Percentiles rank a stretch among this genome's conserved stretches.
Conservation (phyloP, 2,888 invertebrate species). For the Trichogramma evanescens region DNA sequence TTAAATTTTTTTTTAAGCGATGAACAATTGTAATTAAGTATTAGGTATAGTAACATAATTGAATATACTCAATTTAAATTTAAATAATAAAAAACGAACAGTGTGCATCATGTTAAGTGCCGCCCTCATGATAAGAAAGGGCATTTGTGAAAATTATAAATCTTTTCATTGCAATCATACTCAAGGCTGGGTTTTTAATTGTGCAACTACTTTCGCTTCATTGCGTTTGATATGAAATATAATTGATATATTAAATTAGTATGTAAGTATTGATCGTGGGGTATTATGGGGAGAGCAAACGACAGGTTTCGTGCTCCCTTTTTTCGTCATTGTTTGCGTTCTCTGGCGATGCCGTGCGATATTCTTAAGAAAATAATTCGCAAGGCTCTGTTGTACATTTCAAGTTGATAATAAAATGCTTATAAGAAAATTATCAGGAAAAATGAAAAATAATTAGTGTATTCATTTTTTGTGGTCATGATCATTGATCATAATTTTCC, state of each 20-base stretch:
- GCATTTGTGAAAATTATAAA: no score
- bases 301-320: slow-evolving; percentile 17
- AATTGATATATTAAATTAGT: background rate
- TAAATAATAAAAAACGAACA: background rate
- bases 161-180: no score
- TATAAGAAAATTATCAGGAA: slow-evolving; percentile 4
- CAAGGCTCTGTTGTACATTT: slow-evolving; percentile 15
- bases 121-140: background rate
- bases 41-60: background rate
- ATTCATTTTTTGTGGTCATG: slow-evolving; percentile 3
- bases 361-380: background rate
- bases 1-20: background rate
- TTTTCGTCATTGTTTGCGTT: slow-evolving; percentile 1
- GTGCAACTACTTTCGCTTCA: slow-evolving; percentile 14
- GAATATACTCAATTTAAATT: background rate
- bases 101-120: slow-evolving; percentile 18
- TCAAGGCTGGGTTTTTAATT: background rate
- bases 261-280: background rate
- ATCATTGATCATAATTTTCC: slow-evolving; percentile 19
- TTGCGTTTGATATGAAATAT: slow-evolving; percentile 11
- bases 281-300: slow-evolving; percentile 2
- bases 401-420: slow-evolving; percentile 12
- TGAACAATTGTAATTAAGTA: slow-evolving; percentile 3
- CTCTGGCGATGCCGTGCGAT: slow-evolving; percentile 5
- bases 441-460: slow-evolving; percentile 6